phyloP scores from a whole-genome alignment of 2,113 vertebrate genomes.

The Nestor notabilis region DNA sequence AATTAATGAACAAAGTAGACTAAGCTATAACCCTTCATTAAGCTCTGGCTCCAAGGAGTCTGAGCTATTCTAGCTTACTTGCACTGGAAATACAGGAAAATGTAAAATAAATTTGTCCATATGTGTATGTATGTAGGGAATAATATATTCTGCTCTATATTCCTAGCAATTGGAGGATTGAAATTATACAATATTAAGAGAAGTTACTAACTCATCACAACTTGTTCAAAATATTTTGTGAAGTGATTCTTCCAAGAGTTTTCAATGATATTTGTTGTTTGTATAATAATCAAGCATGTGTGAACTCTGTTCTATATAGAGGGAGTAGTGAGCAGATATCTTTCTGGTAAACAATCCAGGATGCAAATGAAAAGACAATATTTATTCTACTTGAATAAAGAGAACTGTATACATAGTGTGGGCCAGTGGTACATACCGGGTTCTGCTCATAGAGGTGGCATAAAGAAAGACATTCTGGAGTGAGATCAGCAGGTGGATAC shows the following conservation, averaged over 20 bases:
- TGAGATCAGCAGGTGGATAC: rapidly evolving
- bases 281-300: background rate
- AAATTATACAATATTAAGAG: background rate
- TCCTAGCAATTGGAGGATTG: background rate
- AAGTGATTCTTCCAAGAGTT: background rate
- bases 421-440: background rate
- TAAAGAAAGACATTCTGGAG: background rate
- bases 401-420: background rate
- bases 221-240: background rate
- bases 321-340: background rate
- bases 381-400: background rate
- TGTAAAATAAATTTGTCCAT: background rate
- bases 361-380: background rate
- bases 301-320: background rate
- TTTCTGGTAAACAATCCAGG: background rate
- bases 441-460: background rate
- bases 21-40: background rate
- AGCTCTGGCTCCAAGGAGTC: background rate
- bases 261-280: background rate
- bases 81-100: background rate
- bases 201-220: background rate
- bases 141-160: background rate
- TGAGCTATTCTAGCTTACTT: background rate
- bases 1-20: background rate
- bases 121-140: background rate